Percentiles rank a stretch among this genome's conserved stretches.
phyloP scores from a whole-genome alignment of 1,140 invertebrate genomes.

The Oreohelix idahoensis region DNA sequence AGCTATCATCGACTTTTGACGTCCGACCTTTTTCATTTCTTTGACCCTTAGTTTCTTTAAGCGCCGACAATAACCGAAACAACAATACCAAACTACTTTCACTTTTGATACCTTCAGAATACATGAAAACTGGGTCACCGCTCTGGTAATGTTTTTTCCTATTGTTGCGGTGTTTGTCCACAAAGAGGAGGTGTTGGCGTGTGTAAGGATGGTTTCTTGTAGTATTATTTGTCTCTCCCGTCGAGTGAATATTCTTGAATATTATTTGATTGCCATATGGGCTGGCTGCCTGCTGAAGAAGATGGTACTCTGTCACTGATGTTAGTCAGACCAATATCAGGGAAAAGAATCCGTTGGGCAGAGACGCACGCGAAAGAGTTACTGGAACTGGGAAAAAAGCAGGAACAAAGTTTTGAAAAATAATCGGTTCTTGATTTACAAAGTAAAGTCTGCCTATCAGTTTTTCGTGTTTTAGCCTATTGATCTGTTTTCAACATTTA shows the following conservation, averaged over 20 bases:
- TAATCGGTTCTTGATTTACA: no score
- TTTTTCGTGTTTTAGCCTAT: no score
- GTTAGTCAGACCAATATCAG: no score
- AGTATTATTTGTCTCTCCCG: neutral
- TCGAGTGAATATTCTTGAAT: neutral
- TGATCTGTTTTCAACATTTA: no score
- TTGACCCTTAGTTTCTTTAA: neutral
- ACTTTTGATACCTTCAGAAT: neutral
- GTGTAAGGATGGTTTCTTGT: neutral
- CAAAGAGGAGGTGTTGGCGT: neutral
- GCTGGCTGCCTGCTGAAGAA: neutral
- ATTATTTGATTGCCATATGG: neutral
- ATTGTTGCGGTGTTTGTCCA: conserved; percentile 6
- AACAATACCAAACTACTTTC: neutral
- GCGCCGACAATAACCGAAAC: neutral
- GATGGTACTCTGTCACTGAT: no score
- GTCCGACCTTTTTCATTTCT: neutral
- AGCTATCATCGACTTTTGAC: conserved; percentile 2
- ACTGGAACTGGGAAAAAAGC: no score
- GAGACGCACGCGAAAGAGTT: no score
- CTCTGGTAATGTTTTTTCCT: neutral
- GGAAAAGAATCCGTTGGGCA: no score
- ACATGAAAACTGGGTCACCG: neutral
- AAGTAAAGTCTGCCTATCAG: no score
- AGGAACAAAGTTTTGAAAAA: no score